phyloP scores from a whole-genome alignment of 2,888 invertebrate genomes.

The Latheticus oryzae region DNA sequence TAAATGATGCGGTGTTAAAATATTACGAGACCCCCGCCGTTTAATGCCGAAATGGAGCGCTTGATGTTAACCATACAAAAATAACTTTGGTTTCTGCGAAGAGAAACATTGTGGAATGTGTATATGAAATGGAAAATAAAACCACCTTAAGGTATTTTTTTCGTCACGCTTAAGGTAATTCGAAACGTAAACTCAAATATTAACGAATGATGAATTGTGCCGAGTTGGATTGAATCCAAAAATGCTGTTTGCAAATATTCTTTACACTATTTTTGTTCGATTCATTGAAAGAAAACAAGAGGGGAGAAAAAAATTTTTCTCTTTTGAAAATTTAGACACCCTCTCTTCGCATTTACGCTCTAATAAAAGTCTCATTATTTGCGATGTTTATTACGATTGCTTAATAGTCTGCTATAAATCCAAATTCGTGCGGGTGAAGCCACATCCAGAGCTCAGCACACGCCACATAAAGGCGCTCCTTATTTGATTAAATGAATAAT shows the following conservation, averaged over 20 bases:
- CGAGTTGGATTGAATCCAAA: constrained; percentile 47
- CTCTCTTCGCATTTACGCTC: constrained; percentile 31
- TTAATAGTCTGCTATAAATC: constrained; percentile 44
- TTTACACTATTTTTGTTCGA: constrained; percentile 7
- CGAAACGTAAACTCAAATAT: constrained; percentile 53
- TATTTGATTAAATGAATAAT: constrained; percentile 51
- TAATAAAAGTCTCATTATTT: constrained; percentile 41
- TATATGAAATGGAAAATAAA: too few species aligned
- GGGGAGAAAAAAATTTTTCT: not conserved
- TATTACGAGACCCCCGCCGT: constrained; percentile 48
- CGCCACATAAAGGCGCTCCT: constrained; percentile 45
- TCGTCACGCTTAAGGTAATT: constrained; percentile 51
- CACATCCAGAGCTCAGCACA: constrained; percentile 39
- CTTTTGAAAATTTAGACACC: not conserved
- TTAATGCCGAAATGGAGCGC: constrained; percentile 44
- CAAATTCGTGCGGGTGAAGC: constrained; percentile 40
- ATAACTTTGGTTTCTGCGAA: constrained; percentile 33
- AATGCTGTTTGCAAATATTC: constrained; percentile 44
- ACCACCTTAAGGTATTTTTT: constrained; percentile 43
- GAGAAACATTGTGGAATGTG: constrained; percentile 2
- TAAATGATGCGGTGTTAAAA: constrained; percentile 51
- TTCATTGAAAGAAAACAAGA: not conserved
- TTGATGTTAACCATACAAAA: constrained; percentile 49
- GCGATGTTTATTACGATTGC: constrained; percentile 44
- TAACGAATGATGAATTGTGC: constrained; percentile 54